Conservation (phyloP, 2,888 invertebrate genomes). For the Stenichneumon culpator region DNA sequence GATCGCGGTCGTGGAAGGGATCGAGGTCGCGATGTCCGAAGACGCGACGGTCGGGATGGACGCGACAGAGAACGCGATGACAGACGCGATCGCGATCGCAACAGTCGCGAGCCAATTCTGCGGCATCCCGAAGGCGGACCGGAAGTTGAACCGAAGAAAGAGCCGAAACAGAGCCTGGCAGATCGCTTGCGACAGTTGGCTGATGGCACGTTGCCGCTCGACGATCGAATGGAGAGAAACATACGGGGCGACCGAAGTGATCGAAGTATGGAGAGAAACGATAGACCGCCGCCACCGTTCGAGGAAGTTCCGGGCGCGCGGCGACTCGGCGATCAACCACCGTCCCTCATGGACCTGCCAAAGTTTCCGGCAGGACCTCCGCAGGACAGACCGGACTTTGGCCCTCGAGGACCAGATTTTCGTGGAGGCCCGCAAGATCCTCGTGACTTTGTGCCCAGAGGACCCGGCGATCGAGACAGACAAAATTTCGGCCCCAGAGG, state of each 20-base stretch:
- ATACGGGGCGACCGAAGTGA: conserved; percentile 74
- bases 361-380: conserved; percentile 76
- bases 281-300: conserved; percentile 72
- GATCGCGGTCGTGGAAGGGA: conserved; percentile 81
- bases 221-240: conserved; percentile 80
- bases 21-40: conserved; percentile 72
- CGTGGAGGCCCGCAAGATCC: conserved; percentile 76
- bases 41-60: conserved; percentile 79
- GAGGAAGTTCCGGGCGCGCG: conserved; percentile 76
- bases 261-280: conserved; percentile 78
- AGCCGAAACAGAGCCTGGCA: conserved; percentile 82
- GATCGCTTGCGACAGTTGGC: conserved; percentile 84
- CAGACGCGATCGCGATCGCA: conserved; percentile 81
- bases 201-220: conserved; percentile 82
- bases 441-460: conserved; percentile 77
- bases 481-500: conserved; percentile 76
- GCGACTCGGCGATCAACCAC: conserved; percentile 80
- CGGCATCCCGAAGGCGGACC: conserved; percentile 73
- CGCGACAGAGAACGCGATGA: conserved; percentile 81
- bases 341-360: conserved; percentile 83
- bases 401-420: conserved; percentile 78
- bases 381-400: conserved; percentile 79
- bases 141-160: conserved; percentile 77
- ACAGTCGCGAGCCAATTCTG: conserved; percentile 75
- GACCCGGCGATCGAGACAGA: conserved; percentile 76